Base-by-base conservation (phyloP, 2,888 invertebrate species). In the Tridacna crocea region DNA sequence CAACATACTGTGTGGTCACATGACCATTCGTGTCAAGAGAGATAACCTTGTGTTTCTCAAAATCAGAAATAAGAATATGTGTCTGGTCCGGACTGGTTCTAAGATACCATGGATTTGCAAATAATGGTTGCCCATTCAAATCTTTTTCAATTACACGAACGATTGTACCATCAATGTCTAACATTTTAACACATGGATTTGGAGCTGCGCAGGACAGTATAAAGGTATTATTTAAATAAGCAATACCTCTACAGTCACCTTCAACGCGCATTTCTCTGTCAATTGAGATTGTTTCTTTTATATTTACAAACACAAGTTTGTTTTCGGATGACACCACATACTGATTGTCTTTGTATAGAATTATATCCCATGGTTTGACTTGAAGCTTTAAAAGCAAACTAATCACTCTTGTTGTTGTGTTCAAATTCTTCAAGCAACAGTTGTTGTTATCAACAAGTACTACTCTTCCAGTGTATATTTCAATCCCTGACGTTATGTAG, bases 81-180 rank as follows among this genome's bases (percentile, higher is more conserved):
- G 48, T 70, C 47, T 22, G 48, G 70, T 24, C 47, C 22, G 51
- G 55, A 70, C 24, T 51, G 26, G 51, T 70, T 51, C 48, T 48
- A 12, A 70, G 70, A 70, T 70, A 70, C 70, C 70, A 70, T 15
- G 70, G 70, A n/a, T 70, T 70, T 10, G 24, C 24, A 70, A 70
- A 70, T 24, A 70, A 24, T 2, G 22, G 47, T 0, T 24, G 24
- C 8, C 70, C 70, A 47, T 70, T 70, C 0, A 11, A 51, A 15
- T 51, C 70, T 6, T 13, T 27, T 24, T 70, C 22, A 10, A 70
- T 47, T 51, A 51, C 24, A 47, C 26, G 3, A 3, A 70, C 0
- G 51, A 51, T 51, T n/a, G 10, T 10, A 13, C 70, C 70, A 24
- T 70, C 70, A 51, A 51, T 51, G 48, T 70, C 26, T 3, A 70